phyloP scores from a whole-genome alignment of 2,888 invertebrate genomes.

The Dryomyza anilis region DNA sequence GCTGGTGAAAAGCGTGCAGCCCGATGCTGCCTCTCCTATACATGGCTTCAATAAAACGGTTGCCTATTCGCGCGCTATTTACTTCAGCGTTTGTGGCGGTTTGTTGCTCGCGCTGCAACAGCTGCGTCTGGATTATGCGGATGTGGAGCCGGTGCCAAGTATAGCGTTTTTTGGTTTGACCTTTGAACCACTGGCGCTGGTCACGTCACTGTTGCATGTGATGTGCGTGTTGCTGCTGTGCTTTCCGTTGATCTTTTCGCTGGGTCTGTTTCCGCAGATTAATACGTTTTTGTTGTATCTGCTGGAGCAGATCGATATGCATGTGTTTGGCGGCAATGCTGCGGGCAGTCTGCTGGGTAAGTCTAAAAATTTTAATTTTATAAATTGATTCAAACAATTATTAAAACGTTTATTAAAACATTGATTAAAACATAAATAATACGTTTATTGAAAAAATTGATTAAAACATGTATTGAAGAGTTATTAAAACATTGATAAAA shows the following conservation, averaged over 20 bases:
- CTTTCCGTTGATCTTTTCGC: constrained; percentile 92
- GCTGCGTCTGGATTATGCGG: constrained; percentile 45
- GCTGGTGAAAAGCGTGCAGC: constrained; percentile 95
- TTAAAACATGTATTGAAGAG: neutral
- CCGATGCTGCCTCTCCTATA: constrained; percentile 97
- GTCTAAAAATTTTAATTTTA: too few species aligned
- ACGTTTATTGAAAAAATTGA: neutral
- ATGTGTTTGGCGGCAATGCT: constrained; percentile 87
- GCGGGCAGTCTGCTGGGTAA: constrained; percentile 79
- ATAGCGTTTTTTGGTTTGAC: constrained; percentile 51
- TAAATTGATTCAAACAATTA: neutral
- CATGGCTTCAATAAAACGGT: constrained; percentile 97
- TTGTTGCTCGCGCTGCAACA: constrained; percentile 62
- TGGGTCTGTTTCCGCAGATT: constrained; percentile 95
- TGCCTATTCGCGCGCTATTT: constrained; percentile 90
- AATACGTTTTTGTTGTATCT: constrained; percentile 96
- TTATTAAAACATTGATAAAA: neutral
- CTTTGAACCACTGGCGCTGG: constrained; percentile 66
- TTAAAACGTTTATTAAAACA: too few species aligned
- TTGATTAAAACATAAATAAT: too few species aligned
- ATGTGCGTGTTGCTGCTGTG: constrained; percentile 81
- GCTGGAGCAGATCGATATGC: constrained; percentile 94
- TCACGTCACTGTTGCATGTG: constrained; percentile 73
- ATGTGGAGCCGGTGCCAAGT: constrained; percentile 2
- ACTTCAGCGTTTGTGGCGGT: constrained; percentile 82